These are phyloP conservation scores for Dromococcyx pavoninus DNA, from an alignment of 2,797 vertebrate species.

Conservation along the genomic window DNA sequence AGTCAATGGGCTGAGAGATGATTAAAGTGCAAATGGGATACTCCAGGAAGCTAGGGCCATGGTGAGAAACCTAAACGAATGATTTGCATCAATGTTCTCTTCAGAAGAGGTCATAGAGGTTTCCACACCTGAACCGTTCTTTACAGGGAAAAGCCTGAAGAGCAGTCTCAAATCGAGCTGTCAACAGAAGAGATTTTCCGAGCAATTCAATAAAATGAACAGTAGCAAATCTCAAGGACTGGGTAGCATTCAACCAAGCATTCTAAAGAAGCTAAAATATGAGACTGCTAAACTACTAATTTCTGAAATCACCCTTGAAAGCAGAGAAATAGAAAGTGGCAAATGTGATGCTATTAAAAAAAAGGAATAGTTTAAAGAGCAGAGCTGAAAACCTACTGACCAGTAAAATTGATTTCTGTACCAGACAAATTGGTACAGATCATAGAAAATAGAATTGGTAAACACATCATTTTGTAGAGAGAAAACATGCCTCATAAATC, in stretches of 20 bases:
- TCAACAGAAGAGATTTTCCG: constrained; percentile 36
- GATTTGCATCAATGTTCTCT: constrained; percentile 46
- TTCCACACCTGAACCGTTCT: constrained; percentile 6
- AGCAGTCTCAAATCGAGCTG: not conserved
- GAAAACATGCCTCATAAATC: constrained; percentile 39
- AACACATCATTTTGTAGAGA: constrained; percentile 39
- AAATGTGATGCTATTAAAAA: constrained; percentile 8
- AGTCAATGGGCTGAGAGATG: constrained; percentile 48
- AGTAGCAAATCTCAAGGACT: constrained; percentile 40
- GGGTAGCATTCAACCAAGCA: constrained; percentile 34
- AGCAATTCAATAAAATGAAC: constrained; percentile 20
- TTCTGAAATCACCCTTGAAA: constrained; percentile 45
- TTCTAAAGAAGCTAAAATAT: constrained; percentile 46
- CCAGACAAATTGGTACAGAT: constrained; percentile 33
- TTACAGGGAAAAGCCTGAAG: constrained; percentile 4
- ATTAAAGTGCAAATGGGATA: constrained; percentile 55
- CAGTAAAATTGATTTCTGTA: constrained; percentile 65
- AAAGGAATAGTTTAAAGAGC: not conserved
- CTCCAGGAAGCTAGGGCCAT: not conserved
- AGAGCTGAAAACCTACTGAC: constrained; percentile 42
- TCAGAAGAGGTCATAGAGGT: constrained; percentile 9
- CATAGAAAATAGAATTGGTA: constrained; percentile 50
- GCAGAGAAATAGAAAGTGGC: not conserved
- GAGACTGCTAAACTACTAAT: constrained; percentile 37
- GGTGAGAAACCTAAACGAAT: constrained; percentile 9